These are phyloP conservation scores for Pteronotus mesoamericanus DNA, from an alignment of 2,797 vertebrate species.

Conservation along the genomic window DNA sequence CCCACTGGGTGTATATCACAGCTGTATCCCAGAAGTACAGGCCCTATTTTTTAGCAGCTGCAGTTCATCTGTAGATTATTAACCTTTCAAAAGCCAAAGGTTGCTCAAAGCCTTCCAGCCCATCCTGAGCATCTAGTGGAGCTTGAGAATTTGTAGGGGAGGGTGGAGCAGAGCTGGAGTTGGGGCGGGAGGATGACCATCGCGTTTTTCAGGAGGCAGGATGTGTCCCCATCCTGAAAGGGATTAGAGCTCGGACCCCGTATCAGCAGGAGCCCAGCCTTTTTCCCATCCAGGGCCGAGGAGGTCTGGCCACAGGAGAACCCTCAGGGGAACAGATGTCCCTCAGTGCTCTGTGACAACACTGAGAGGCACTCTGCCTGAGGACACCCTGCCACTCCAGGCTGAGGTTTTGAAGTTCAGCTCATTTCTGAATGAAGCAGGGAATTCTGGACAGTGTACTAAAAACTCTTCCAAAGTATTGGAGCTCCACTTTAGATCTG, in stretches of 20 bases:
- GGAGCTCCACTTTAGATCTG: not conserved
- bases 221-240: not conserved
- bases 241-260: not conserved
- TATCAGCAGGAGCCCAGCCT: not conserved
- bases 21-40: not conserved
- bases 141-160: not conserved
- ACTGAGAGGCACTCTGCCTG: not conserved
- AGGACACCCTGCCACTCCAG: not conserved
- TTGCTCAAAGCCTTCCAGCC: constrained; percentile 37
- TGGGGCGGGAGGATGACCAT: not conserved
- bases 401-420: not conserved
- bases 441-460: not conserved
- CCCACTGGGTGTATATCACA: not conserved
- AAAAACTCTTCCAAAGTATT: not conserved
- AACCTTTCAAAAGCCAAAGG: not conserved
- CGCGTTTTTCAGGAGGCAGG: not conserved
- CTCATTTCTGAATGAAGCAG: not conserved
- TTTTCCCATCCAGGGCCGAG: not conserved
- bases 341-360: not conserved
- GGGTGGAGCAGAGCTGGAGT: not conserved
- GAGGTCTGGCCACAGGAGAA: not conserved
- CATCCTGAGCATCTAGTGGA: not conserved
- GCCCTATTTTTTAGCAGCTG: constrained; percentile 22
- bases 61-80: constrained; percentile 50
- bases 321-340: not conserved